Evolutionary conservation across 1,140 invertebrate genomes (phyloP).

Genomic region (Caenorhabditis latens): DNA sequence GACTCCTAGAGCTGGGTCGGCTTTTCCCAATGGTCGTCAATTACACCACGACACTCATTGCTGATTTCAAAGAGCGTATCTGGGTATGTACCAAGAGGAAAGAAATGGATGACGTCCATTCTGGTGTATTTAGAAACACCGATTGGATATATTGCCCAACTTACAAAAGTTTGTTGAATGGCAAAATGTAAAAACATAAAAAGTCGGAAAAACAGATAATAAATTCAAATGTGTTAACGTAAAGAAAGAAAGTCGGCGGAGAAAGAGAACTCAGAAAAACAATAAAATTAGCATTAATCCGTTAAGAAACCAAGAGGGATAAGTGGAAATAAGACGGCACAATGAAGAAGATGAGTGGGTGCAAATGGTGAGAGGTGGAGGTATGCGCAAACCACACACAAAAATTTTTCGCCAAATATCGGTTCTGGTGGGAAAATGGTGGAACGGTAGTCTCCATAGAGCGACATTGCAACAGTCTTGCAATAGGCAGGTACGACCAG

Average conservation of each 20-base stretch:
- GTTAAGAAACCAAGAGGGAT: neutral
- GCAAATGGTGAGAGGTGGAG: constrained; percentile 11
- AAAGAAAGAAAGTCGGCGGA: neutral
- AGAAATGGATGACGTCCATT: neutral
- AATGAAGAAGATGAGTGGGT: constrained; percentile 42
- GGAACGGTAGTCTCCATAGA: neutral
- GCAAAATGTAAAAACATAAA: neutral
- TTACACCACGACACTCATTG: constrained; percentile 49
- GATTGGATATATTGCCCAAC: neutral
- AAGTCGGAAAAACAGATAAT: neutral
- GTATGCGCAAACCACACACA: neutral
- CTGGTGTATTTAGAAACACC: neutral
- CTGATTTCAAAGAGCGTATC: constrained; percentile 41
- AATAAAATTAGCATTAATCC: constrained; percentile 48
- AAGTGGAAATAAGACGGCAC: constrained; percentile 13
- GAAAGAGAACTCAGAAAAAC: neutral
- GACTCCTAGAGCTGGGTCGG: neutral
- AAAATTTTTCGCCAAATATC: neutral
- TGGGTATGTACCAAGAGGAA: neutral
- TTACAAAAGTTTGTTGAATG: neutral
- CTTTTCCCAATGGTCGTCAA: constrained; percentile 49
- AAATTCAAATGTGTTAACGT: neutral
- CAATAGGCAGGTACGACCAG: too few relatives aligned
- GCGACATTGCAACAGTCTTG: neutral
- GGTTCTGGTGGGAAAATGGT: neutral